phyloP scores from a whole-genome alignment of 2,797 vertebrate species.

The Pangasius mekongensis region DNA sequence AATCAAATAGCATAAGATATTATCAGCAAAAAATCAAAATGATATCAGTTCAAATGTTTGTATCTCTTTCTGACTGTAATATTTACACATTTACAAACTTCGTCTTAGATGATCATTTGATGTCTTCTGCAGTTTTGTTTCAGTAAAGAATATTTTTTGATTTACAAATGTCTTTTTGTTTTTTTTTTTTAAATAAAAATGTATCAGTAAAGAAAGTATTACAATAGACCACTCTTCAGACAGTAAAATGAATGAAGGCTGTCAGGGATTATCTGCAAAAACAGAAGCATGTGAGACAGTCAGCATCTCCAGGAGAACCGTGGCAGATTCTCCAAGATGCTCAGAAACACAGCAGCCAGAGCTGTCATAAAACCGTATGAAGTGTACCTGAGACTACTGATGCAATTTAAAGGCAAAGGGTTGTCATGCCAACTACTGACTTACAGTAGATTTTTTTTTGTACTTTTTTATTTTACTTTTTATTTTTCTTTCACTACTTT shows the following conservation, averaged over 20 bases:
- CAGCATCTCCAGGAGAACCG: neutral
- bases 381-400: neutral
- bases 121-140: neutral
- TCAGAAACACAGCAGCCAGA: neutral
- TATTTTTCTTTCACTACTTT: neutral
- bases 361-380: neutral
- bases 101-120: neutral
- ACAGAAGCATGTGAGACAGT: neutral
- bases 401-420: neutral
- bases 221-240: neutral
- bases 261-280: neutral
- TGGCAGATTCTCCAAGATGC: neutral
- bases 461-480: neutral
- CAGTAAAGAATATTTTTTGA: too few species aligned
- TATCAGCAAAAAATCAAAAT: too few species aligned
- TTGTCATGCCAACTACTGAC: neutral
- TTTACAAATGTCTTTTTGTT: too few species aligned
- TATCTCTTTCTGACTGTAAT: neutral
- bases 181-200: too few species aligned
- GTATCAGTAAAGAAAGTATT: neutral
- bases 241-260: neutral
- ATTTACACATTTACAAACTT: neutral
- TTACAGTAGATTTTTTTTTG: neutral
- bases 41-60: too few species aligned
- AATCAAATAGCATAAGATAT: too few species aligned